Conservation (phyloP, 2,113 vertebrate species). For the Oncorhynchus keta region DNA sequence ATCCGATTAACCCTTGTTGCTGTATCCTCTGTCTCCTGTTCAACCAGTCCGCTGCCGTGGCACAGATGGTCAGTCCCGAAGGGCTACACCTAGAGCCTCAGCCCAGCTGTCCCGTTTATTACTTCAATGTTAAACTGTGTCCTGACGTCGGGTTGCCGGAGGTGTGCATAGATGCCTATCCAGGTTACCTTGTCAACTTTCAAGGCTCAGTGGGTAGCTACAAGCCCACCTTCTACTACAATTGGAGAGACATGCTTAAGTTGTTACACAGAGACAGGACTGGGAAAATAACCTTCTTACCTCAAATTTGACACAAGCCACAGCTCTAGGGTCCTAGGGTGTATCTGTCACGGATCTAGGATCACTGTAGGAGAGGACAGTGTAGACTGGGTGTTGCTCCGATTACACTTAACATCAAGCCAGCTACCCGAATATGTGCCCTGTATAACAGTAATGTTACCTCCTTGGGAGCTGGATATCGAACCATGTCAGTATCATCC, state of each 20-base stretch:
- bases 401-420: too few relatives aligned
- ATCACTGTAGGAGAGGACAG: too few relatives aligned
- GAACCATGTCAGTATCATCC: too few relatives aligned
- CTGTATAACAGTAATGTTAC: too few relatives aligned
- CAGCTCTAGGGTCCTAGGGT: too few relatives aligned
- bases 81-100: background rate
- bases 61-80: background rate
- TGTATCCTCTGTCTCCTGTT: conserved; percentile 3
- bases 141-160: background rate
- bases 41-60: background rate
- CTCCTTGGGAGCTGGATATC: too few relatives aligned
- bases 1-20: background rate
- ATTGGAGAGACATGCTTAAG: background rate
- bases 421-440: too few relatives aligned
- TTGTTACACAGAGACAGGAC: background rate
- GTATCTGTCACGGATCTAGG: too few relatives aligned
- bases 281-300: background rate
- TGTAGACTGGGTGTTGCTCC: too few relatives aligned
- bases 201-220: background rate
- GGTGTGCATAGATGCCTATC: background rate
- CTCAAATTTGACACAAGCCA: background rate
- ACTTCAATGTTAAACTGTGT: background rate
- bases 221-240: background rate
- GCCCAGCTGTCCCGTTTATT: background rate
- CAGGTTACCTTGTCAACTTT: background rate